phyloP scores from a whole-genome alignment of 2,888 invertebrate species.

The Drosophila silvestris region DNA sequence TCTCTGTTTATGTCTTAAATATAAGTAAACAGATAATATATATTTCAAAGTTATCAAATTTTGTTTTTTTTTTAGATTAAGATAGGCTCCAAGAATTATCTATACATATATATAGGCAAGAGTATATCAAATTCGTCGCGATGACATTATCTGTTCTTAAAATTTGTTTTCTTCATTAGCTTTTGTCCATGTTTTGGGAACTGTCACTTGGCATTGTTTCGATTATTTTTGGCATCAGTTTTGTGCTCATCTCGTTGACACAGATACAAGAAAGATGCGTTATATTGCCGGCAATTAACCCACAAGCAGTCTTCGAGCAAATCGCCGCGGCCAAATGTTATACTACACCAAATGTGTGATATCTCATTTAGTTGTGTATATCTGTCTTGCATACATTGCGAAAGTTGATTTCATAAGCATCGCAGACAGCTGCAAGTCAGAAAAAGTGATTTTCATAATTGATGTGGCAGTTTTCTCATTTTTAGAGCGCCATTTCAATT shows the following conservation, averaged over 20 bases:
- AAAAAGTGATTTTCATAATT: slow-evolving; percentile 38
- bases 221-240: slow-evolving; percentile 52
- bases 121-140: slow-evolving; percentile 13
- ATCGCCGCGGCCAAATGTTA: slow-evolving; percentile 31
- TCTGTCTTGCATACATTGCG: slow-evolving; percentile 16
- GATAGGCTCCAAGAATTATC: neutral
- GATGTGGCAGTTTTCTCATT: slow-evolving; percentile 32
- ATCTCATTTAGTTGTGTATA: slow-evolving; percentile 13
- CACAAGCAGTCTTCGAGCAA: slow-evolving; percentile 44
- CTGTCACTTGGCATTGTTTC: slow-evolving; percentile 54
- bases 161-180: slow-evolving; percentile 33
- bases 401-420: slow-evolving; percentile 38
- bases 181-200: slow-evolving; percentile 6
- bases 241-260: slow-evolving; percentile 64
- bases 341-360: slow-evolving; percentile 28
- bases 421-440: slow-evolving; percentile 17
- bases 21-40: neutral
- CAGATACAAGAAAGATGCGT: slow-evolving; percentile 63
- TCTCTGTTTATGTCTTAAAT: neutral
- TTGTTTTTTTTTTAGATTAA: neutral
- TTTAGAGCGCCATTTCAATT: slow-evolving; percentile 31
- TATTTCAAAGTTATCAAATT: neutral
- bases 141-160: neutral
- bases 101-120: neutral
- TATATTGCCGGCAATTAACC: slow-evolving; percentile 64